Percentiles rank a stretch among this genome's conserved stretches.
Evolutionary conservation across 2,888 invertebrate species (phyloP).

Genomic region (Noctua pronuba): DNA sequence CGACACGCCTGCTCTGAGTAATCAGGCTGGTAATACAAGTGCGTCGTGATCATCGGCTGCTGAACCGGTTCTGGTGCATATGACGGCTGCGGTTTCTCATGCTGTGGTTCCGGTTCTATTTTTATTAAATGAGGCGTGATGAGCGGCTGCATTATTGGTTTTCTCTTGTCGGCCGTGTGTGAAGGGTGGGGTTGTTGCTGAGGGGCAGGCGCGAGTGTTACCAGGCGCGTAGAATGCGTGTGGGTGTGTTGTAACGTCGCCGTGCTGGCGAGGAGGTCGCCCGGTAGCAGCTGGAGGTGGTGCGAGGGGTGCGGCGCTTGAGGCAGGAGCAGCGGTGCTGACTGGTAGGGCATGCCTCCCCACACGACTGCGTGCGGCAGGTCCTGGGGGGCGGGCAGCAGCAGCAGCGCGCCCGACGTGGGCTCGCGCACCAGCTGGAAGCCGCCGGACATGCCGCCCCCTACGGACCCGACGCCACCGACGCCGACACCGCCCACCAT

Average conservation of each 20-base stretch:
- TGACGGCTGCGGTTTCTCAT: conserved; percentile 84
- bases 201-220: conserved; percentile 91
- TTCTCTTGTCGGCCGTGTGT: conserved; percentile 82
- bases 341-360: conserved; percentile 92
- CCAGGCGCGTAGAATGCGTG: conserved; percentile 92
- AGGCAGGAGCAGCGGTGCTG: conserved; percentile 84
- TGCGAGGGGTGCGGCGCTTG: conserved; percentile 91
- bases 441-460: conserved; percentile 92
- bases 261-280: conserved; percentile 92
- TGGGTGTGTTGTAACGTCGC: conserved; percentile 92
- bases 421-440: conserved; percentile 97
- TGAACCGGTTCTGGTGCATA: conserved; percentile 88
- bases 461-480: conserved; percentile 92
- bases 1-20: conserved; percentile 88
- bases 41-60: conserved; percentile 89
- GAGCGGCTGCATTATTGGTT: conserved; percentile 87
- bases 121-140: conserved; percentile 91
- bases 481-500: conserved; percentile 92
- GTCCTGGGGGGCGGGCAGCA: conserved; percentile 94
- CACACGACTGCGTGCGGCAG: conserved; percentile 94
- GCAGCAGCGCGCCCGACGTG: conserved; percentile 94
- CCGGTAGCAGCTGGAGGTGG: conserved; percentile 92
- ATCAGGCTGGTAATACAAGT: conserved; percentile 90
- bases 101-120: conserved; percentile 92
- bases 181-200: conserved; percentile 82